Base-by-base conservation (phyloP, 1,140 invertebrate species). In the Caenorhabditis latens region DNA sequence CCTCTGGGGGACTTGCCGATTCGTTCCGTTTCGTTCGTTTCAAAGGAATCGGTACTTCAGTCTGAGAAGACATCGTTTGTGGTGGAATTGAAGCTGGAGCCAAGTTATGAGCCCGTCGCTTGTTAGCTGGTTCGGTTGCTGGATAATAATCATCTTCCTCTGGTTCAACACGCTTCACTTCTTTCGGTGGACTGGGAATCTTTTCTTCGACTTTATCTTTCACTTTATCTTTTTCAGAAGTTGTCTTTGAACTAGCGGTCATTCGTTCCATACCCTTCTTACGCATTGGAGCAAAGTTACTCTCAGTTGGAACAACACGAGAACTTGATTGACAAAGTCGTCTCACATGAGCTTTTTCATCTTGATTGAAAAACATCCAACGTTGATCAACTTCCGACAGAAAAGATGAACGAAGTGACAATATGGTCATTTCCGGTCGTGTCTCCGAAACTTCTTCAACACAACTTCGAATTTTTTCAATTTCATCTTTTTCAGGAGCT, bases 301-400 rank as follows among this genome's bases (percentile, higher is more conserved):
- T 16, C 5, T 55, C 32, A 55, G 42, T 67, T 48, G 46, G 84
- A 32, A 14, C 42, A 14, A 24, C 58, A 48, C 63, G 61, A 7
- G 84, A 71, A n/a, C 43, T 24, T 7, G 46, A 24, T 11, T 48
- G n/a, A 21, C 19, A 71, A 8, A 85, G 46, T 14, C 46, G 61
- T 46, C 83, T 48, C 8, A 87, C 82, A 71, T 84, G 75, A 16
- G 50, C 55, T 46, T 88, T 88, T 58, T 88, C 87, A 40, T 88
- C 87, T 24, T 65, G 83, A 40, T 67, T 75, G 83, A 88, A 88
- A 58, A 83, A 88, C 53, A 61, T 32, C 87, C 87, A 88, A 8
- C 87, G 48, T 40, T 61, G 65, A 83, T 88, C 83, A n/a, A 88
- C 65, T 79, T 86, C 84, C n/a, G 61, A 53, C 19, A 83, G 79